Conservation (phyloP, 2,888 invertebrate species). For the Apoda limacodes region DNA sequence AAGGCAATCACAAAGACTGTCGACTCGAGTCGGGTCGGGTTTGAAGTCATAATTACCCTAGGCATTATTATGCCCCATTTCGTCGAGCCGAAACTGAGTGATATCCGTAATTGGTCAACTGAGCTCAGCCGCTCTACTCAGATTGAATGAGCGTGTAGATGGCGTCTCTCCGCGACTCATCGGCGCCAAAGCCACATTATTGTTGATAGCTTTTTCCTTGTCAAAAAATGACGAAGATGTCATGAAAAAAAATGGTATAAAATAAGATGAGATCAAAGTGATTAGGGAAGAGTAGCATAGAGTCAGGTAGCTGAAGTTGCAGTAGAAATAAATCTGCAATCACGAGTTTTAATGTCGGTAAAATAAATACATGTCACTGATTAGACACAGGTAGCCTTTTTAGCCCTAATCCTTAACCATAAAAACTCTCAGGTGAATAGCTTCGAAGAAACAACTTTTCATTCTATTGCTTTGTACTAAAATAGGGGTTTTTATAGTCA, state of each 20-base stretch:
- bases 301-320: conserved; percentile 43
- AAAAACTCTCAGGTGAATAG: too few relatives aligned
- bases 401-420: too few relatives aligned
- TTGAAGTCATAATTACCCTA: conserved; percentile 65
- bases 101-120: conserved; percentile 68
- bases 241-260: conserved; percentile 57
- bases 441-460: too few relatives aligned
- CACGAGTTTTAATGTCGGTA: too few relatives aligned
- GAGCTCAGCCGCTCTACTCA: conserved; percentile 22
- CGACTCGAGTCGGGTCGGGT: conserved; percentile 27
- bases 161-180: conserved; percentile 45
- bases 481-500: too few relatives aligned
- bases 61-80: conserved; percentile 68
- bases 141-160: conserved; percentile 60
- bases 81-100: conserved; percentile 57
- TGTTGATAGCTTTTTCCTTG: conserved; percentile 69
- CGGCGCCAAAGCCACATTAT: conserved; percentile 64
- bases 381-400: too few relatives aligned
- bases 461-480: too few relatives aligned
- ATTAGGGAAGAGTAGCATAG: conserved; percentile 55
- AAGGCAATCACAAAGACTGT: conserved; percentile 26
- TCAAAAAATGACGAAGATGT: conserved; percentile 69
- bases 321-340: conserved; percentile 10
- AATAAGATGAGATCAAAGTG: conserved; percentile 58
- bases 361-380: too few relatives aligned